Evolutionary conservation across 2,797 vertebrate genomes (phyloP).

Genomic region (Acanthiza pusilla): DNA sequence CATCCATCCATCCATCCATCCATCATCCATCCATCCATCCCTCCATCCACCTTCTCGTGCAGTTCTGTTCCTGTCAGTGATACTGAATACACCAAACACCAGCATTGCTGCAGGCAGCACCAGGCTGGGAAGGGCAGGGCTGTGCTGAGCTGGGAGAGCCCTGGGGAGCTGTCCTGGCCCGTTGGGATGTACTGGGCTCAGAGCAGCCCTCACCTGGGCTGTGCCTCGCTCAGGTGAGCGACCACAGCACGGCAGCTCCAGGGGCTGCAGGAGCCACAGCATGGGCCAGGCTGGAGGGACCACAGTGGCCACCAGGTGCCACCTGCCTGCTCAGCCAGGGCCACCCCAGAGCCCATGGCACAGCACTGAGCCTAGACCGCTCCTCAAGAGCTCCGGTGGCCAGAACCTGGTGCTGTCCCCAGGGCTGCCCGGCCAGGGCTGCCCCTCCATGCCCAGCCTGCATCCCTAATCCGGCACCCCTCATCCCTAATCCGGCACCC

Average conservation of each 20-base stretch:
- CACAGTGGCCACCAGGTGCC: too few species aligned
- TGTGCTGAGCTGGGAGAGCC: too few species aligned
- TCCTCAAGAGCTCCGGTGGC: fast-evolving
- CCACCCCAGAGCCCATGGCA: neutral
- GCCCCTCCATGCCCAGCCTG: neutral
- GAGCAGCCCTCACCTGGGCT: neutral
- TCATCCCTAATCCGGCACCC: neutral
- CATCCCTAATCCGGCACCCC: neutral
- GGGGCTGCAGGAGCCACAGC: too few species aligned
- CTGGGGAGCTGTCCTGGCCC: neutral
- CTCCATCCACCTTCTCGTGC: neutral
- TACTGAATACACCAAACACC: neutral
- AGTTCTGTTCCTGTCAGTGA: neutral
- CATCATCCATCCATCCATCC: too few species aligned
- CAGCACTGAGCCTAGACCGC: neutral
- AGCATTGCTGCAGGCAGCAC: neutral
- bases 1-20: too few species aligned
- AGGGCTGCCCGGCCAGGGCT: neutral
- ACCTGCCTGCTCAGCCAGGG: neutral
- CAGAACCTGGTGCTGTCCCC: neutral
- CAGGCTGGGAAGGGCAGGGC: neutral
- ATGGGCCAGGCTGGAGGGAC: neutral
- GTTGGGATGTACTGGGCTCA: fast-evolving
- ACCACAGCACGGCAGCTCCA: too few species aligned
- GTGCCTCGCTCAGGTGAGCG: neutral